A percentile compares a stretch with the other conserved stretches of the same genome.
These are phyloP conservation scores for Xestoiulus laeticollis DNA, from an alignment of 2,888 invertebrate genomes.

Conservation along the genomic window DNA sequence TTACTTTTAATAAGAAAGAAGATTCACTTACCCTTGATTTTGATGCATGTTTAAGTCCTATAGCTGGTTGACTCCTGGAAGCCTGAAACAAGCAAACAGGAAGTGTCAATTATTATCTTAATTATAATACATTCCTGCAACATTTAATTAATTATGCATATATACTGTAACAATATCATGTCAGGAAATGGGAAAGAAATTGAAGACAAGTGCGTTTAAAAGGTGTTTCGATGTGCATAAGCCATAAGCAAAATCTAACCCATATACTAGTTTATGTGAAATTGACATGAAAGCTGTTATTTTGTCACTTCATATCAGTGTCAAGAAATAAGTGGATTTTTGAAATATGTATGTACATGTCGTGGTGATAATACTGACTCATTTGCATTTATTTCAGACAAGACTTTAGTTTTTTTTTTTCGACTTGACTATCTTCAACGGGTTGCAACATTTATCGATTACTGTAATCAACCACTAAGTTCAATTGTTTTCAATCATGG, in stretches of 20 bases:
- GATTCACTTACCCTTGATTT: slow-evolving; percentile 72
- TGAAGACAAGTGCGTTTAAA: not conserved
- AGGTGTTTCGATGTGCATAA: not conserved
- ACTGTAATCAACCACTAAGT: not conserved
- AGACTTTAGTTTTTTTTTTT: not conserved
- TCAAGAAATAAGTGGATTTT: slow-evolving; percentile 39
- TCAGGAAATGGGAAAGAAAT: no score
- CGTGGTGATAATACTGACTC: not conserved
- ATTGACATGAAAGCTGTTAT: not conserved
- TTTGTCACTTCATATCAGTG: slow-evolving; percentile 4
- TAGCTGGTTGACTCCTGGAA: slow-evolving; percentile 75
- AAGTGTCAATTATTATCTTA: no score
- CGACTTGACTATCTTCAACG: not conserved
- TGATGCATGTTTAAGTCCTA: slow-evolving; percentile 74
- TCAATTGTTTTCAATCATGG: not conserved
- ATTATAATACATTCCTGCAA: no score
- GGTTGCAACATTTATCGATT: not conserved
- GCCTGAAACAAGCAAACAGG: slow-evolving; percentile 69
- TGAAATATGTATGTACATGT: no score
- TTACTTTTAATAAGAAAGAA: not conserved
- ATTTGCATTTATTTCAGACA: slow-evolving; percentile 12
- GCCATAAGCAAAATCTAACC: not conserved
- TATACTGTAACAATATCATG: no score
- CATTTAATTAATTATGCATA: no score
- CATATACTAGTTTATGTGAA: not conserved